Evolutionary conservation across 2,888 invertebrate species (phyloP).

Genomic region (Torymus aiolomorphi): DNA sequence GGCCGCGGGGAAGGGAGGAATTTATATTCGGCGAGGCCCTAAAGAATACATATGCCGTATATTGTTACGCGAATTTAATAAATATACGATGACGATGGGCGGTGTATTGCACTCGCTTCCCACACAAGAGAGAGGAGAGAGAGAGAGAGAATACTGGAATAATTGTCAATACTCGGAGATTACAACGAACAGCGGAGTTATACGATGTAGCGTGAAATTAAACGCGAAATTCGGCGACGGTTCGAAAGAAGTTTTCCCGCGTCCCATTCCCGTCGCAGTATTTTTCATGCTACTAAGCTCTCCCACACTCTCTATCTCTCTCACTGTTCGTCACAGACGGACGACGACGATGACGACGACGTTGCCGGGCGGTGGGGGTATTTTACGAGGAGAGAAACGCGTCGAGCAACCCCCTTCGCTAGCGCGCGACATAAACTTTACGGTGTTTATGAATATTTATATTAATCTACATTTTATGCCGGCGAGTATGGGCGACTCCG

Average conservation of each 20-base stretch:
- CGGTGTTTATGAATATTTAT: constrained; percentile 76
- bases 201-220: no score
- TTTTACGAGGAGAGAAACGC: constrained; percentile 72
- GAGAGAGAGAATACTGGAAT: no score
- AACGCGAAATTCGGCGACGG: neutral
- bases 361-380: constrained; percentile 55
- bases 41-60: no score
- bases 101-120: no score
- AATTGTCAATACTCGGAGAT: no score
- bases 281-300: constrained; percentile 42
- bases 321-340: constrained; percentile 18
- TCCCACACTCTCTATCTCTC: neutral
- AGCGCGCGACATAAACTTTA: constrained; percentile 73
- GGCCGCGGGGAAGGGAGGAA: no score
- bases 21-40: no score
- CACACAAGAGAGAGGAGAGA: no score
- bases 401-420: constrained; percentile 57
- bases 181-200: no score
- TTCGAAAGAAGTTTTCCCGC: constrained; percentile 37
- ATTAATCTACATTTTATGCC: constrained; percentile 75
- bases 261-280: neutral
- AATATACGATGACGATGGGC: no score
- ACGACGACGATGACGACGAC: constrained; percentile 54
- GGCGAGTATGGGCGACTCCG: constrained; percentile 57
- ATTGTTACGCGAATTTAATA: no score